Evolutionary conservation across 2,113 vertebrate species (phyloP).

Genomic region (Cyanistes caeruleus): DNA sequence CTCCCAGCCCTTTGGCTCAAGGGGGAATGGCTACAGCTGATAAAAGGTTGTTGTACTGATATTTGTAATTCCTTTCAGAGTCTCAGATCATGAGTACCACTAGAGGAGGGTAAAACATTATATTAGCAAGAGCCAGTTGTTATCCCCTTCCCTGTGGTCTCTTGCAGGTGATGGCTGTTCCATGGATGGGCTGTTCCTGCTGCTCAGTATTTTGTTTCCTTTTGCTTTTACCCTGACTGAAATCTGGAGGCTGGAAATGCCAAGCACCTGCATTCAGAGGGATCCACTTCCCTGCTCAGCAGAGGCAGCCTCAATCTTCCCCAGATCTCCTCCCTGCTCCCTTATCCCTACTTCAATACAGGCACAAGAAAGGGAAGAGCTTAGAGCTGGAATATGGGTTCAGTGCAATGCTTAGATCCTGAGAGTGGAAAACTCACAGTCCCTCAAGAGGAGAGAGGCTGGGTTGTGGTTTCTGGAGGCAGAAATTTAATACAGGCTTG

Average conservation of each 20-base stretch:
- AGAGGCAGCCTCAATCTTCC: neutral
- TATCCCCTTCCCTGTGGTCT: neutral
- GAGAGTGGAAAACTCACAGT: conserved; percentile 44
- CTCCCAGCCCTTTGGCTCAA: neutral
- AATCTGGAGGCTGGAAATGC: neutral
- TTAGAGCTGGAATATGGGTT: neutral
- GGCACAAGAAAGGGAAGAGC: neutral
- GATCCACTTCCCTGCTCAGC: neutral
- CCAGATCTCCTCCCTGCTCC: neutral
- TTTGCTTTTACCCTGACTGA: neutral
- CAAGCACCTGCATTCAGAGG: neutral
- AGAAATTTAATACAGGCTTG: conserved; percentile 36
- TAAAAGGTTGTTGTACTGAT: neutral
- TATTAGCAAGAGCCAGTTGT: neutral
- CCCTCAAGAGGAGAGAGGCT: neutral
- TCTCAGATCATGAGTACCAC: neutral
- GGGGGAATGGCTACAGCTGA: neutral
- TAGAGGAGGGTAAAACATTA: neutral
- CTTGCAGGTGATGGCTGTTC: neutral
- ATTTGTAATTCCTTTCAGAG: neutral
- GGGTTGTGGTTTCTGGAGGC: conserved; percentile 20
- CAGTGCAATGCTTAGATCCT: neutral
- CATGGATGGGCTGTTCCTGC: neutral
- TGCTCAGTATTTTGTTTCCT: neutral
- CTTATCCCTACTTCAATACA: neutral